phyloP scores from a whole-genome alignment of 2,888 invertebrate genomes.

The Prenolepis imparis region DNA sequence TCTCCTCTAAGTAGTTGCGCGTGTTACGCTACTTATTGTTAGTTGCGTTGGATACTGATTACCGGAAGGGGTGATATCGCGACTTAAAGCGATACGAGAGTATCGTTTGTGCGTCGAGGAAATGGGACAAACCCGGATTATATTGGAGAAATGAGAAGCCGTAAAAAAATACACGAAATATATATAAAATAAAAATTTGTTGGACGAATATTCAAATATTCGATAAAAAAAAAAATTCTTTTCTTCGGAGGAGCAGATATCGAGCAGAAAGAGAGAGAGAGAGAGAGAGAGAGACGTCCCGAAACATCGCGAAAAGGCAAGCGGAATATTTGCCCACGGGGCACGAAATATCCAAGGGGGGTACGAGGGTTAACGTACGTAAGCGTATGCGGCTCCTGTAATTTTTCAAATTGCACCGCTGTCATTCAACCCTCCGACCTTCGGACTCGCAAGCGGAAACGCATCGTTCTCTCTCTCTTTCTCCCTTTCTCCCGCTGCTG shows the following conservation, averaged over 20 bases:
- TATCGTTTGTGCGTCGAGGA: neutral
- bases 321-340: conserved; percentile 54
- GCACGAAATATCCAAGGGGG: conserved; percentile 45
- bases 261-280: too few species aligned
- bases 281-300: neutral
- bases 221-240: neutral
- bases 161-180: neutral
- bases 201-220: too few species aligned
- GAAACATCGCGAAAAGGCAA: conserved; percentile 18
- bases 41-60: conserved; percentile 31
- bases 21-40: conserved; percentile 38
- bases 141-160: neutral
- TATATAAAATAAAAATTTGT: neutral
- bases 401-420: conserved; percentile 78
- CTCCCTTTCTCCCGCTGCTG: neutral
- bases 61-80: conserved; percentile 31
- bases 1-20: conserved; percentile 48
- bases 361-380: conserved; percentile 60
- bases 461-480: conserved; percentile 62
- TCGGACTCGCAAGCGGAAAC: conserved; percentile 77
- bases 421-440: conserved; percentile 74
- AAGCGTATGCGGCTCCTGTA: conserved; percentile 79
- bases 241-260: neutral
- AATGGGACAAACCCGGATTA: neutral
- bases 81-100: neutral